These are phyloP conservation scores for human (Homo sapiens) DNA, from an alignment of 2,113 vertebrate species.

Conservation along the genomic window GRCh38 chr15:83810001-83810500, in stretches of 20 bases:
- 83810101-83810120: neutral
- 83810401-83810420: fast-evolving
- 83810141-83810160: neutral
- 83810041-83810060: neutral
- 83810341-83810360: neutral
- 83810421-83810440: neutral
- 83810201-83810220: neutral
- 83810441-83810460: neutral
- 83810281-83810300: neutral
- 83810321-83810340: too few species aligned
- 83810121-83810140: neutral
- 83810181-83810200: neutral
- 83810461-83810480: neutral
- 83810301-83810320: neutral
- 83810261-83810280: neutral
- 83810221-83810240: neutral
- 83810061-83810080: neutral
- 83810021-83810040: neutral
- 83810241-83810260: neutral
- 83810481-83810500: neutral
- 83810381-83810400: neutral
- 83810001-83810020: neutral
- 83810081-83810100: neutral
- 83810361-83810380: too few species aligned
- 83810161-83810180: neutral